A percentile compares a stretch with the other conserved stretches of the same genome.
Conservation (phyloP, 2,797 vertebrate genomes). For the Streptopelia turtur region DNA sequence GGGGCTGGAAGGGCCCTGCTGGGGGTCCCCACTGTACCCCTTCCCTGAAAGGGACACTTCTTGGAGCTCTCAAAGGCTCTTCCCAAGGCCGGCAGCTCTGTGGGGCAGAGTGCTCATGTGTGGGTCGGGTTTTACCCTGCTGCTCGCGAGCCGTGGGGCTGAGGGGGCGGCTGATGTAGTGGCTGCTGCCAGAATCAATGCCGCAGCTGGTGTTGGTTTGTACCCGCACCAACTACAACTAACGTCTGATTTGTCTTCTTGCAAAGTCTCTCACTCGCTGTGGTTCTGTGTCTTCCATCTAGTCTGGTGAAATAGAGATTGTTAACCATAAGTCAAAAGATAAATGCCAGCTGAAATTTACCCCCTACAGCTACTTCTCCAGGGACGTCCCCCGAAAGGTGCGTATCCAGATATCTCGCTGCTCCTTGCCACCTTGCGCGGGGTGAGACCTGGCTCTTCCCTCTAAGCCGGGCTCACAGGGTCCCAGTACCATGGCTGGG, state of each 20-base stretch:
- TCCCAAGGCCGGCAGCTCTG: neutral
- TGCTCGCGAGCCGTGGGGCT: neutral
- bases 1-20: neutral
- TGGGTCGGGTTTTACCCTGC: neutral
- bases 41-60: fast-evolving
- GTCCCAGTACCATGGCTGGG: neutral
- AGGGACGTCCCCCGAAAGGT: slow-evolving; percentile 97
- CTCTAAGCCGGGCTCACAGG: neutral
- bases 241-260: neutral
- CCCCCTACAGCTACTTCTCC: slow-evolving; percentile 98
- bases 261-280: slow-evolving; percentile 1
- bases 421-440: neutral
- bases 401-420: neutral
- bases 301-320: slow-evolving; percentile 99
- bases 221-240: neutral
- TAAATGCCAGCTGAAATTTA: slow-evolving; percentile 97
- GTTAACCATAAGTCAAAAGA: slow-evolving; percentile 96
- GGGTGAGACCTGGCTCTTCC: neutral
- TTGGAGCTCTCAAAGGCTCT: neutral
- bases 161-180: neutral
- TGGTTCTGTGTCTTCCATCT: slow-evolving; percentile 51
- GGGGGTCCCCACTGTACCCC: neutral
- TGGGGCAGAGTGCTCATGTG: fast-evolving
- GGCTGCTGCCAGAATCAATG: neutral
- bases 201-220: neutral